phyloP scores from a whole-genome alignment of 92 coral and sea anemone species.

The Siderastrea siderea region DNA sequence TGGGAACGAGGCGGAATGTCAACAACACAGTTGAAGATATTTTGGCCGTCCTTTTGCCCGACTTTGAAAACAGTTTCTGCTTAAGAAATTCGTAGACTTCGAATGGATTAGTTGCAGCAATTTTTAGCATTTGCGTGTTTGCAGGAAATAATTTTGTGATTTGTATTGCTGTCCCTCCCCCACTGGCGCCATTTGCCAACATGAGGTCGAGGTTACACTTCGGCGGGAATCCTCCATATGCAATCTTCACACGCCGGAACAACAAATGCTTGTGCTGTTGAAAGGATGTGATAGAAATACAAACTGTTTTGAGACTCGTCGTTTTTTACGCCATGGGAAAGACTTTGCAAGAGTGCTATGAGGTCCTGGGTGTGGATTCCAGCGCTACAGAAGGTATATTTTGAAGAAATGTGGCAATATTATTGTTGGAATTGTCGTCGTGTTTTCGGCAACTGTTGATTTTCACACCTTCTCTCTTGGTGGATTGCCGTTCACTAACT shows the following conservation, averaged over 20 bases:
- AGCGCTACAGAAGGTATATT: slow-evolving; percentile 64
- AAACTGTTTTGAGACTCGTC: background rate
- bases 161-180: background rate
- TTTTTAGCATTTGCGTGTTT: no score
- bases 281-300: background rate
- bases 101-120: no score
- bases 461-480: background rate
- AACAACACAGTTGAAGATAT: no score
- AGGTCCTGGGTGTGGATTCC: slow-evolving; percentile 61
- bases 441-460: background rate
- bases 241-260: background rate
- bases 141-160: no score
- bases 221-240: background rate
- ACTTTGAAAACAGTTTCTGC: no score
- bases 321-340: slow-evolving; percentile 50
- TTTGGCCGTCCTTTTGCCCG: no score
- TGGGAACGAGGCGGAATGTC: no score
- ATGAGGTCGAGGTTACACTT: background rate
- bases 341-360: slow-evolving; percentile 67
- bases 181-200: background rate
- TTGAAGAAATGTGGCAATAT: background rate
- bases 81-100: no score
- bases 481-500: background rate
- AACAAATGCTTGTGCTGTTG: background rate
- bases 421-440: background rate